These are phyloP conservation scores for Holcopasites calliopsidis DNA, from an alignment of 1,140 invertebrate genomes.

Conservation along the genomic window DNA sequence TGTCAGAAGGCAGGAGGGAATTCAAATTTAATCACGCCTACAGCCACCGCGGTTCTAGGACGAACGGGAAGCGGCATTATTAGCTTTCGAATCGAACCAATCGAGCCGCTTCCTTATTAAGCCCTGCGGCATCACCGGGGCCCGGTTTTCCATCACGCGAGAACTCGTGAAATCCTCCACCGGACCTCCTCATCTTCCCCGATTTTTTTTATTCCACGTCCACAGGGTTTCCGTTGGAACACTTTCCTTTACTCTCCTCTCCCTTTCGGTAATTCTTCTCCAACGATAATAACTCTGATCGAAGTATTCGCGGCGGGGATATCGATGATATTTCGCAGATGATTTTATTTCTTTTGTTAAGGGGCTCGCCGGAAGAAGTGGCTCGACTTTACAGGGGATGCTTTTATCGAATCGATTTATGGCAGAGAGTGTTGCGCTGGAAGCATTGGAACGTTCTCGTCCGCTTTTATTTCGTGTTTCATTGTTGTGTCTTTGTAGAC, in stretches of 20 bases:
- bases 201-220: conserved; percentile 14
- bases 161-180: conserved; percentile 20
- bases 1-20: conserved; percentile 51
- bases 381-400: not conserved
- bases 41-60: conserved; percentile 38
- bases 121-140: conserved; percentile 56
- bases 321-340: not conserved
- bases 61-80: conserved; percentile 70
- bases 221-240: conserved; percentile 17
- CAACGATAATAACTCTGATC: conserved; percentile 6
- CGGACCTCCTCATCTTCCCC: not conserved
- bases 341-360: no score
- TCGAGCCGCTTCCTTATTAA: conserved; percentile 73
- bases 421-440: no score
- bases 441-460: no score
- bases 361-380: not conserved
- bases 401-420: no score
- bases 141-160: conserved; percentile 33
- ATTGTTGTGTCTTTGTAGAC: no score
- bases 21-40: conserved; percentile 70
- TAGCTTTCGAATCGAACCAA: conserved; percentile 74
- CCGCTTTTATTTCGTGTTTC: no score
- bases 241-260: not conserved
- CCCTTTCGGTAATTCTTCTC: not conserved
- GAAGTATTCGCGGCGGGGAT: not conserved